Evolutionary conservation across 2,797 vertebrate species (phyloP), one percentile per base, ranked within the genome.

Genomic region (Sebastes oblongus): DNA sequence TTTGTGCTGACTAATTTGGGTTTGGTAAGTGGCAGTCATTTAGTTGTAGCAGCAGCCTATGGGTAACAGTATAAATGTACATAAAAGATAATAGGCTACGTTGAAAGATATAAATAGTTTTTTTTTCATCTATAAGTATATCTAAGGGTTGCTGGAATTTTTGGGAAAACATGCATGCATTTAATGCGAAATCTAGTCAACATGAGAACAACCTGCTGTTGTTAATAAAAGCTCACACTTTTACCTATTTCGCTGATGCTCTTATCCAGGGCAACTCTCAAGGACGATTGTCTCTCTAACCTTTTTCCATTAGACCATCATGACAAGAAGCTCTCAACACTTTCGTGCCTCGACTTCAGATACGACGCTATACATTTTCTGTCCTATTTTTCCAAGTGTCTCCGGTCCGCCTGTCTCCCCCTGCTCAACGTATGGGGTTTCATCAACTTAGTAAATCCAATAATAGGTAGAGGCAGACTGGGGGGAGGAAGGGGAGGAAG

Each of bases 361-460:
- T 66, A 59, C n/a, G 22, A 54, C 10, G 59, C 73, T 70, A 36
- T 72, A 75, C 70, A 72, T 84, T 85, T 84, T 79, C 34, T 39
- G 61, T 80, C 61, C 78, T 30, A 52, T 89, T 86, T 84, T 74
- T 75, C 72, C 32, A 12, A 62, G 62, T 79, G 52, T 82, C 67
- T 59, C 30, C n/a, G 12, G 55, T 71, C 67, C 78, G 69, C 62
- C 67, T 75, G 73, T 77, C 70, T 75, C 67, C 74, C 69, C 71
- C 77, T 56, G 82, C 76, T 91, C 91, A 75, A 90, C 89, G 87
- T 76, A 84, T 73, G 70, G 72, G 73, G 72, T 76, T 93, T 84
- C 79, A 85, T 91, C 86, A 86, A 84, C 80, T 83, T 89, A 90
- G 87, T 89, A 82, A 93, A 92, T 92, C 81, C 90, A 93, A 91